Evolutionary conservation across 2,113 vertebrate species (phyloP).

Genomic region (Marcusenius ussheri): DNA sequence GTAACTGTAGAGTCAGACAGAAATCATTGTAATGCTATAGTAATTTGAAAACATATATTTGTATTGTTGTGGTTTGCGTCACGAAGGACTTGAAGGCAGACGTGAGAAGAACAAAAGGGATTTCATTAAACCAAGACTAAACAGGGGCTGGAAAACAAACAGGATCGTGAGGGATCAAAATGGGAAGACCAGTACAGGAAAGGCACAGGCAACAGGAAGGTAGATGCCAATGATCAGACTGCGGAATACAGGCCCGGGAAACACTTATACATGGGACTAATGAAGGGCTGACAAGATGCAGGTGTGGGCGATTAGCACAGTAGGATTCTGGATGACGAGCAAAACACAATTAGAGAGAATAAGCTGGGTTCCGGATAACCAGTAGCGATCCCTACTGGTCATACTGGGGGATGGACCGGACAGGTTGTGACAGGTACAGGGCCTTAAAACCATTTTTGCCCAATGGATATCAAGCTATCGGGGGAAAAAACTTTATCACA

Average conservation of each 20-base stretch:
- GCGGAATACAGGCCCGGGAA: background rate
- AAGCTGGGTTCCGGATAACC: background rate
- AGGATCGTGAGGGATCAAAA: background rate
- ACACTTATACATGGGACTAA: background rate
- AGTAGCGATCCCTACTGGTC: background rate
- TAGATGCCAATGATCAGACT: background rate
- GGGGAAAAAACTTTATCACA: background rate
- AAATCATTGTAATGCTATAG: background rate
- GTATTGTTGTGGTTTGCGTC: background rate
- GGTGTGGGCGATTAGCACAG: background rate
- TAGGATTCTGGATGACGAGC: background rate
- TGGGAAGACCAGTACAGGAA: background rate
- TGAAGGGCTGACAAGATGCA: background rate
- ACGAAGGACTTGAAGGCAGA: background rate
- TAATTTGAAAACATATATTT: background rate
- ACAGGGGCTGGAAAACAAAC: background rate
- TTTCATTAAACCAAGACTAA: background rate
- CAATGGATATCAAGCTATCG: background rate
- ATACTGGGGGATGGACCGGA: background rate
- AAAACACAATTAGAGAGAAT: background rate
- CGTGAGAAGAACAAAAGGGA: background rate
- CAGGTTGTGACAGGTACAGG: background rate
- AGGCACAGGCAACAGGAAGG: background rate
- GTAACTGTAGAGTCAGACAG: background rate
- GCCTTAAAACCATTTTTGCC: background rate